phyloP scores from a whole-genome alignment of 2,113 vertebrate species.

The Rhinolophus sinicus region DNA sequence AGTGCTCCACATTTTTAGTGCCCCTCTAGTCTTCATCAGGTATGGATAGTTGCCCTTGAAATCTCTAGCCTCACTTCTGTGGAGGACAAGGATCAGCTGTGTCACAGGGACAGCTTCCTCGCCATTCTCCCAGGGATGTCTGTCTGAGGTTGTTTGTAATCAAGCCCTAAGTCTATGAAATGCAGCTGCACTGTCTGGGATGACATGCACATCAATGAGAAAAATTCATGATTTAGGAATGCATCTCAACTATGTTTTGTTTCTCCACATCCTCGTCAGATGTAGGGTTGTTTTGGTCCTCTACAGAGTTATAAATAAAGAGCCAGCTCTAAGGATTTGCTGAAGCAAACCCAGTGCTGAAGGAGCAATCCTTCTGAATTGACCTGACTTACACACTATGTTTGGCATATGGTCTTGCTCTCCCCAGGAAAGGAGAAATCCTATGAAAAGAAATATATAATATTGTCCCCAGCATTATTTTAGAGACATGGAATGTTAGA shows the following conservation, averaged over 20 bases:
- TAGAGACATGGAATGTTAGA: background rate
- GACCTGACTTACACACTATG: slow-evolving; percentile 52
- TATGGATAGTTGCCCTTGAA: background rate
- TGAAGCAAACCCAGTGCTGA: slow-evolving; percentile 41
- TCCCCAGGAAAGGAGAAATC: slow-evolving; percentile 25
- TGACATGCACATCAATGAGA: slow-evolving; percentile 55
- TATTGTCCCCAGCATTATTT: background rate
- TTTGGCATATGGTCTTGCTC: slow-evolving; percentile 35
- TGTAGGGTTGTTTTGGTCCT: slow-evolving; percentile 50
- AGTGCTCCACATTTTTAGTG: background rate
- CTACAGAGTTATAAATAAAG: slow-evolving; percentile 61
- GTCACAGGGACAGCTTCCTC: background rate
- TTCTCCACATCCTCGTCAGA: slow-evolving; percentile 30
- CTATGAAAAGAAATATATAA: slow-evolving; percentile 45
- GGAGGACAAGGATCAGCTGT: background rate
- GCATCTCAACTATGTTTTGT: slow-evolving; percentile 48
- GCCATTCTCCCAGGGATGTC: slow-evolving; percentile 11
- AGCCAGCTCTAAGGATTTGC: slow-evolving; percentile 50
- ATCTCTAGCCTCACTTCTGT: background rate
- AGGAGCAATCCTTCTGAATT: slow-evolving; percentile 59
- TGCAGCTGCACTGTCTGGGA: slow-evolving; percentile 66
- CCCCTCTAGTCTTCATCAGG: background rate
- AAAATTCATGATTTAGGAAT: slow-evolving; percentile 53
- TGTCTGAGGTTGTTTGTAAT: slow-evolving; percentile 52
- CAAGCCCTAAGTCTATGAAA: slow-evolving; percentile 53